Percentiles rank a stretch among this genome's conserved stretches.
Evolutionary conservation across 2,113 vertebrate genomes (phyloP).

Genomic region (Urocynchramus pylzowi): DNA sequence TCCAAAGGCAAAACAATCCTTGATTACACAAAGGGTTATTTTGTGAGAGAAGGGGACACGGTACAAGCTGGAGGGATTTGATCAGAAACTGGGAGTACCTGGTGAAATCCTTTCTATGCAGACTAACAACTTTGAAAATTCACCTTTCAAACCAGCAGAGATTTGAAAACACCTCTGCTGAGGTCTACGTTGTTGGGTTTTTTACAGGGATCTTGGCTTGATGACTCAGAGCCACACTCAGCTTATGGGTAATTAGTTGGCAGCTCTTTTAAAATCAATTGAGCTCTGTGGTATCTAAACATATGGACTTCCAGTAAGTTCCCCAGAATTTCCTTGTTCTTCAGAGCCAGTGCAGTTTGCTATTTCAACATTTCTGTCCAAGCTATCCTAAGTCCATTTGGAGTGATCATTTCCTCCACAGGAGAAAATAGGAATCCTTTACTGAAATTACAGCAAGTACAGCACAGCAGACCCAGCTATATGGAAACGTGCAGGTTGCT

Average conservation of each 20-base stretch:
- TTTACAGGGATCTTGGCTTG: background rate
- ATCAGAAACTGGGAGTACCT: background rate
- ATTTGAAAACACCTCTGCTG: background rate
- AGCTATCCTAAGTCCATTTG: background rate
- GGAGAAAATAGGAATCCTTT: background rate
- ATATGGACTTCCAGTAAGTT: conserved; percentile 21
- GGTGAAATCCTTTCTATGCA: background rate
- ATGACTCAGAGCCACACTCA: conserved; percentile 19
- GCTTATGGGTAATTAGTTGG: conserved; percentile 39
- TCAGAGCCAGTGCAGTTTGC: background rate
- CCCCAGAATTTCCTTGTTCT: conserved; percentile 2
- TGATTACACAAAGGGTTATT: background rate
- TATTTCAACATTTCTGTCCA: background rate
- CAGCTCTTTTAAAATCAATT: conserved; percentile 39
- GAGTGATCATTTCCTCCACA: background rate
- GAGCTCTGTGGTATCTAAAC: conserved; percentile 24
- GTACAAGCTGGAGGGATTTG: background rate
- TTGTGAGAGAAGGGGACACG: background rate
- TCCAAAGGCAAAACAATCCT: background rate
- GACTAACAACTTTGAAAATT: background rate
- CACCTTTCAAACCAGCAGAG: too few species aligned
- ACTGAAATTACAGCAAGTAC: background rate
- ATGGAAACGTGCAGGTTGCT: background rate
- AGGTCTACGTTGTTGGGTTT: background rate
- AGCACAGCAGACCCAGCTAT: background rate